A percentile compares a stretch with the other conserved stretches of the same genome.
phyloP scores from a whole-genome alignment of 2,888 invertebrate genomes.

The Gryllus longicercus region DNA sequence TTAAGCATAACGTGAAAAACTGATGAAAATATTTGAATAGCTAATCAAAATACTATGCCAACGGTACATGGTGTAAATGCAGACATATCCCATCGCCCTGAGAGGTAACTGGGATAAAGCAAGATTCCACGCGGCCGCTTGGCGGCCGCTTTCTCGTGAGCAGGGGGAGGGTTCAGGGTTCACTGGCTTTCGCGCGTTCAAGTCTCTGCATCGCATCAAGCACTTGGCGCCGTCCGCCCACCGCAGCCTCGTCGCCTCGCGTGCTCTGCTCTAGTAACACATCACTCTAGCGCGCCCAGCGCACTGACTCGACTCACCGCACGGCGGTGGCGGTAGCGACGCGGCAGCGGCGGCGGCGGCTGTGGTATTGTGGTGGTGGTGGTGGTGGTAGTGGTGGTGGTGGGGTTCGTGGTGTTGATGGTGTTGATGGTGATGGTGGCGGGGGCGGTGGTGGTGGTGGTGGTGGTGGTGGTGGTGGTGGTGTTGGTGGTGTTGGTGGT shows the following conservation, averaged over 20 bases:
- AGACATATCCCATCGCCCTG: too few relatives aligned
- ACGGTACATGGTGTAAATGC: too few relatives aligned
- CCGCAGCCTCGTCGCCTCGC: neutral
- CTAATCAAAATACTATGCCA: too few relatives aligned
- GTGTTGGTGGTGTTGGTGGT: too few relatives aligned
- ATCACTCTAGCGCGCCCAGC: neutral
- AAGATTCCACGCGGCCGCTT: too few relatives aligned
- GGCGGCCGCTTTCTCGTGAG: too few relatives aligned
- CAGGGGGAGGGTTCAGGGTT: neutral
- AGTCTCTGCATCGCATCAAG: neutral
- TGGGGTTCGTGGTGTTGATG: neutral
- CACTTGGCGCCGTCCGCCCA: neutral
- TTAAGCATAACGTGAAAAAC: too few relatives aligned
- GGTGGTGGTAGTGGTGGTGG: neutral
- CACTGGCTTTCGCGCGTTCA: neutral
- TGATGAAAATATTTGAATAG: too few relatives aligned
- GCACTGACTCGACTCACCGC: neutral
- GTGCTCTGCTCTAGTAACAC: neutral
- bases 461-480: neutral
- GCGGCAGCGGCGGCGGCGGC: neutral
- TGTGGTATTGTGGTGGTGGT: neutral
- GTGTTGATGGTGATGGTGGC: neutral
- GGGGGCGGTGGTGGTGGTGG: neutral
- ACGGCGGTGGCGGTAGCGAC: neutral
- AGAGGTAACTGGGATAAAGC: too few relatives aligned